These are phyloP conservation scores for Sciurus carolinensis DNA, from an alignment of 2,797 vertebrate genomes.

Conservation along the genomic window DNA sequence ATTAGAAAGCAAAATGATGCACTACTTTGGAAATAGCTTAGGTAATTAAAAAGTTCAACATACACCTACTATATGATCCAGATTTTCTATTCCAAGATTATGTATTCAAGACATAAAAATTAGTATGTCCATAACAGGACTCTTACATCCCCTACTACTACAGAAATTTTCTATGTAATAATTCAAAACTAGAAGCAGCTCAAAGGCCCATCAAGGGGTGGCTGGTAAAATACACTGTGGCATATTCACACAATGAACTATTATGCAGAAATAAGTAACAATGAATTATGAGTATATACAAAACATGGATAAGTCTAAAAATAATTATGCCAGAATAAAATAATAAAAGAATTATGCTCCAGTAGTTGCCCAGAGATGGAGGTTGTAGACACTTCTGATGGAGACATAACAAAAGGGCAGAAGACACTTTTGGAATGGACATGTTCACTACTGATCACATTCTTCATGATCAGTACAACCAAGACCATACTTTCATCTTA, in stretches of 20 bases:
- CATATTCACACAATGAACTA: not conserved
- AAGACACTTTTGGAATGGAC: not conserved
- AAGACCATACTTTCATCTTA: not conserved
- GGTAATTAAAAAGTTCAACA: not conserved
- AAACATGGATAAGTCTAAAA: not conserved
- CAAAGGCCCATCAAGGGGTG: too few species aligned
- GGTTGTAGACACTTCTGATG: fast-evolving
- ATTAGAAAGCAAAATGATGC: not conserved
- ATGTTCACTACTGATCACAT: not conserved
- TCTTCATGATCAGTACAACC: not conserved
- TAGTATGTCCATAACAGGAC: not conserved
- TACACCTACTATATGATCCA: not conserved
- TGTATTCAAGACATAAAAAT: not conserved
- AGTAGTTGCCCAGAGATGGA: not conserved
- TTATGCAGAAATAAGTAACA: not conserved
- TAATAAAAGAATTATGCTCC: not conserved
- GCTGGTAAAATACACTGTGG: not conserved
- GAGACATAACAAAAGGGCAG: not conserved
- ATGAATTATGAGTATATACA: not conserved
- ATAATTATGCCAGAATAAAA: constrained; percentile 5
- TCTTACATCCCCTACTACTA: too few species aligned
- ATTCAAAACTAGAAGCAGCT: not conserved
- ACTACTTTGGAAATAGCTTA: not conserved
- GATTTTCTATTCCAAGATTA: not conserved
- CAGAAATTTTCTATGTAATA: not conserved